Conservation (phyloP, 2,888 invertebrate species). For the Chromoteleia sp. region DNA sequence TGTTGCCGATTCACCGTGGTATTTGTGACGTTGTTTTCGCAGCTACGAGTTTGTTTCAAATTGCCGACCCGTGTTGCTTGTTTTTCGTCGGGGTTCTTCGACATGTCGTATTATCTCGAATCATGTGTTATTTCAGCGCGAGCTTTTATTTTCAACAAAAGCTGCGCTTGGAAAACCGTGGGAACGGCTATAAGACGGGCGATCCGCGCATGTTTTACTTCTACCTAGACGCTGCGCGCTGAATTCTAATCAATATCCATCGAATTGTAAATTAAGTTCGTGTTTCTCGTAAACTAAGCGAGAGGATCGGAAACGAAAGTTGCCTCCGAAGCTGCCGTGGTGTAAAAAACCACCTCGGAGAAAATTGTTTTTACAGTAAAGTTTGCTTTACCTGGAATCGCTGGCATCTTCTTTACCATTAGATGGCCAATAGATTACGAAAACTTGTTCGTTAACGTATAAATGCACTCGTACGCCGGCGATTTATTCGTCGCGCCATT, state of each 20-base stretch:
- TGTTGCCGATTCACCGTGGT: too few species aligned
- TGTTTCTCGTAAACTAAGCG: conserved; percentile 52
- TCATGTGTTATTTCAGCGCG: conserved; percentile 35
- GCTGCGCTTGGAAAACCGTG: conserved; percentile 22
- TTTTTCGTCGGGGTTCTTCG: conserved; percentile 5
- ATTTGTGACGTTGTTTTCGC: conserved; percentile 5
- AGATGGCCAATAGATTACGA: conserved; percentile 41
- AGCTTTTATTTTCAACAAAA: conserved; percentile 22
- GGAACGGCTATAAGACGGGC: conserved; percentile 51
- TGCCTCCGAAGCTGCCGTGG: conserved; percentile 30
- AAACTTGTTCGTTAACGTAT: conserved; percentile 43
- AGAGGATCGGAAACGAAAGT: conserved; percentile 56
- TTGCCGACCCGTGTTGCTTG: conserved; percentile 1
- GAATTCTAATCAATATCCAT: conserved; percentile 76
- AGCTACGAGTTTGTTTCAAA: not conserved
- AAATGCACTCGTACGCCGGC: conserved; percentile 7
- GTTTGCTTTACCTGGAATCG: conserved; percentile 65
- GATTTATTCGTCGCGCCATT: conserved; percentile 17
- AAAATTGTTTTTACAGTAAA: conserved; percentile 70
- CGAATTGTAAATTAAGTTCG: conserved; percentile 76
- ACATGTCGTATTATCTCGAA: conserved; percentile 13
- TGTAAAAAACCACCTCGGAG: conserved; percentile 57
- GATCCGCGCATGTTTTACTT: conserved; percentile 62
- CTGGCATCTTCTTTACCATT: conserved; percentile 25
- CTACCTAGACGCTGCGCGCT: conserved; percentile 34